Evolutionary conservation across 2,113 vertebrate genomes (phyloP).

Genomic region (Butorides virescens): DNA sequence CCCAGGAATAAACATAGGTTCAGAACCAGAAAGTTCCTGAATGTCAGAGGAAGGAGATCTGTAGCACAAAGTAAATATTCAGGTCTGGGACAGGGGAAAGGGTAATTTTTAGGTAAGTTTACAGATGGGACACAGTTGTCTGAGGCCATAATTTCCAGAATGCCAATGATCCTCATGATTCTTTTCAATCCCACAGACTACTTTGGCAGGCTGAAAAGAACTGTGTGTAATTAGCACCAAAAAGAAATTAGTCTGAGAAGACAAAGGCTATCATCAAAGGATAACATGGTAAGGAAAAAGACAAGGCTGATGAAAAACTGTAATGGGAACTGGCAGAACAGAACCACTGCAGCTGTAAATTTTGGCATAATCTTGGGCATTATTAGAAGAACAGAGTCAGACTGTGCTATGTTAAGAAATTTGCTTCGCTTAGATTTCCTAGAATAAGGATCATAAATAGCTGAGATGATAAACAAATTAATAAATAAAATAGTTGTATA

Average conservation of each 20-base stretch:
- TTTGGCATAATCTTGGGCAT: background rate
- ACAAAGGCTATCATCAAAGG: slow-evolving; percentile 7
- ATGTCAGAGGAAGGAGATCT: background rate
- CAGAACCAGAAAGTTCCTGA: background rate
- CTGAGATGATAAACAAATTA: background rate
- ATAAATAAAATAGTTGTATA: background rate
- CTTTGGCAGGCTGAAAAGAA: background rate
- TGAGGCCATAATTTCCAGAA: background rate
- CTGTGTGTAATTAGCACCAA: background rate
- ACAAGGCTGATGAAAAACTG: background rate
- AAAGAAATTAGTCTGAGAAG: slow-evolving; percentile 10
- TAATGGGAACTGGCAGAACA: slow-evolving; percentile 18
- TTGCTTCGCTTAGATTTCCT: background rate
- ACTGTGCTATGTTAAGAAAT: background rate
- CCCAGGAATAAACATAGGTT: background rate
- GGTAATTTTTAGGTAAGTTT: background rate
- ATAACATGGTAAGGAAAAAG: background rate
- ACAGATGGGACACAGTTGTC: background rate
- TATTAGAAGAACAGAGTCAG: background rate
- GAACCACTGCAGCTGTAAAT: background rate
- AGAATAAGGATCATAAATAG: background rate
- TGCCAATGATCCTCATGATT: background rate
- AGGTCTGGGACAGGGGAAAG: background rate
- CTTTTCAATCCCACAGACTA: background rate
- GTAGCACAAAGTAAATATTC: background rate